Evolutionary conservation across 64 coral and sea anemone species (phyloP).

Genomic region (Platygyra sinensis): DNA sequence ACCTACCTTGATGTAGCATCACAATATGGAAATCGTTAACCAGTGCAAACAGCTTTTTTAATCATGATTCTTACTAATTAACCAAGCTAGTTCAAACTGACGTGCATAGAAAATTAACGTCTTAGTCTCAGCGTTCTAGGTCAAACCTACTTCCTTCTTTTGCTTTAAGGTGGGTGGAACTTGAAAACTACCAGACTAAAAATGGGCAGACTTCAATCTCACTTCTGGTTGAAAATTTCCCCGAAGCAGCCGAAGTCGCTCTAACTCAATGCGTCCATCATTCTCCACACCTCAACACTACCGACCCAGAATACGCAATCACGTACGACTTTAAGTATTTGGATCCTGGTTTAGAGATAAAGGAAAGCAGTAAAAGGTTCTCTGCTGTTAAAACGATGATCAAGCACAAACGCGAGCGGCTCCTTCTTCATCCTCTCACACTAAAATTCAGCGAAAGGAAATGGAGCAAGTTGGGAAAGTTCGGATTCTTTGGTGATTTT

Average conservation of each 20-base stretch:
- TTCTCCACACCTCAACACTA: background rate
- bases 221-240: constrained; percentile 41
- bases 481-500: constrained; percentile 49
- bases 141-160: background rate
- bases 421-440: constrained; percentile 72
- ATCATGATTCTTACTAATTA: too few relatives aligned
- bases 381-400: constrained; percentile 54
- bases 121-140: too few relatives aligned
- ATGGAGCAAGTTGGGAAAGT: constrained; percentile 59
- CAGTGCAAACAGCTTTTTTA: too few relatives aligned
- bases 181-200: constrained; percentile 6
- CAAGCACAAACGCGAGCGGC: constrained; percentile 40
- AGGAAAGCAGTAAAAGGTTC: background rate
- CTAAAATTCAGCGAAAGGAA: constrained; percentile 53
- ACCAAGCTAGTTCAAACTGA: too few relatives aligned
- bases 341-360: constrained; percentile 64
- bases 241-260: constrained; percentile 15
- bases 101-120: too few relatives aligned
- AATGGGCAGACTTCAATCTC: constrained; percentile 18
- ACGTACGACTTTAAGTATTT: constrained; percentile 78
- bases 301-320: constrained; percentile 38
- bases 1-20: too few relatives aligned
- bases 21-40: too few relatives aligned
- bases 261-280: constrained; percentile 15
- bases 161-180: background rate